A percentile compares a stretch with the other conserved stretches of the same genome.
These are phyloP conservation scores for Donacobius atricapilla DNA, from an alignment of 2,113 vertebrate genomes.

Conservation along the genomic window DNA sequence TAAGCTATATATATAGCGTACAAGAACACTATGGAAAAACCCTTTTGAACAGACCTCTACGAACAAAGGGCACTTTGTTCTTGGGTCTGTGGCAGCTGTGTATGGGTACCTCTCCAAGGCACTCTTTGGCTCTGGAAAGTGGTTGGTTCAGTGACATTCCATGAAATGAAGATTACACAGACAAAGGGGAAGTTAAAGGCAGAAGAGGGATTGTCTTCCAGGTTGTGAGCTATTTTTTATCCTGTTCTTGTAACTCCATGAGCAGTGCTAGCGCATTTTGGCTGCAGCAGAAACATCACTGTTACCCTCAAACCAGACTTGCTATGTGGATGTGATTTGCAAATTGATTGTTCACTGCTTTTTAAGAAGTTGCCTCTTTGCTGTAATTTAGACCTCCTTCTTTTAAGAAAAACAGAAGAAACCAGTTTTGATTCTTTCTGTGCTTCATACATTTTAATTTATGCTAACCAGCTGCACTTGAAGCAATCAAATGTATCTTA, in stretches of 20 bases:
- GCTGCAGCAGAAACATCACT: neutral
- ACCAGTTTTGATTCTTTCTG: neutral
- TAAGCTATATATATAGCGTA: neutral
- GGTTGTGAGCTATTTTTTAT: neutral
- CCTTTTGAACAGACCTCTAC: neutral
- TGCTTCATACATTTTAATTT: neutral
- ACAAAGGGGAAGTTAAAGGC: neutral
- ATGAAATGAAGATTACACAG: neutral
- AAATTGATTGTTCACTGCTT: neutral
- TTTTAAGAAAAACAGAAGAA: neutral
- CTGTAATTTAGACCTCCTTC: neutral
- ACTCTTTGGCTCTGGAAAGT: neutral
- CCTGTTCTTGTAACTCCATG: neutral
- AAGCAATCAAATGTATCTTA: neutral
- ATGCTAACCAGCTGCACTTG: neutral
- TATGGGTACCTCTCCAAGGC: neutral
- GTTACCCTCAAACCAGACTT: neutral
- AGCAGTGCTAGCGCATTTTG: neutral
- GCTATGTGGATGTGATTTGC: neutral
- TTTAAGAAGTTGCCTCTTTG: neutral
- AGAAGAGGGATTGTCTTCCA: neutral
- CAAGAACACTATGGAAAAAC: neutral
- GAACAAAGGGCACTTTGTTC: neutral
- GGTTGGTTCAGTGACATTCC: neutral
- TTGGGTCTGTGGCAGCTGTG: neutral